Evolutionary conservation across 2,113 vertebrate species (phyloP), one percentile per base, ranked within the genome.

Genomic region (Fulica atra): DNA sequence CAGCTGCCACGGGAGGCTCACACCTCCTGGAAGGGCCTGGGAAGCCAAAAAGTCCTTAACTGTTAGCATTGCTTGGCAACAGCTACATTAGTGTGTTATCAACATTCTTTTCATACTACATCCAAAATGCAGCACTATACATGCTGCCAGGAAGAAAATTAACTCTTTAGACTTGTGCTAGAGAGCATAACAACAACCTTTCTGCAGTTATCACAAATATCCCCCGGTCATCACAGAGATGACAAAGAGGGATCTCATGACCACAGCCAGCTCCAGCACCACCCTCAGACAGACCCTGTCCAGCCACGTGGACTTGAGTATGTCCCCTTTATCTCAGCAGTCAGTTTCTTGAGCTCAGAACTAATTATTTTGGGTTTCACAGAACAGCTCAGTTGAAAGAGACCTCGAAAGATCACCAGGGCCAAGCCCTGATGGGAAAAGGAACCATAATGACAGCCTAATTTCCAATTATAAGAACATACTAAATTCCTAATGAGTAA

Each of bases 241-340:
- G 8, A 51, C 0, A 15, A 14, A 76, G 1, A 31, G 25, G 5
- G 11, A 20, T 13, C 29, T 11, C 2, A 0, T 23, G 29, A 16
- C 74, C 56, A 1, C 69, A 56, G 53, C 8, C 70, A 89, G 6
- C 16, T 83, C 54, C 50, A 78, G 24, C 53, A 40, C 20, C 36
- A 29, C 28, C 25, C 40, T 73, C 65, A 73, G 54, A 36, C 6
- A 23, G 24, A 64, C 11, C 31, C 25, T 9, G 10, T 2, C 50
- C 73, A 84, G 48, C 42, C 12, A 31, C 35, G 19, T 1, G 31
- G 20, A 66, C 60, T 38, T 31, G 6, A 4, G 2, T 19, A 40
- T 2, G 25, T 6, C 44, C 57, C 36, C 21, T 8, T 72, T 10
- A 38, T 16, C 9, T 8, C 31, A 74, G 29, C 12, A 60, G 9